Base-by-base conservation (phyloP, 2,888 invertebrate species). In the Cremastinae sp. region DNA sequence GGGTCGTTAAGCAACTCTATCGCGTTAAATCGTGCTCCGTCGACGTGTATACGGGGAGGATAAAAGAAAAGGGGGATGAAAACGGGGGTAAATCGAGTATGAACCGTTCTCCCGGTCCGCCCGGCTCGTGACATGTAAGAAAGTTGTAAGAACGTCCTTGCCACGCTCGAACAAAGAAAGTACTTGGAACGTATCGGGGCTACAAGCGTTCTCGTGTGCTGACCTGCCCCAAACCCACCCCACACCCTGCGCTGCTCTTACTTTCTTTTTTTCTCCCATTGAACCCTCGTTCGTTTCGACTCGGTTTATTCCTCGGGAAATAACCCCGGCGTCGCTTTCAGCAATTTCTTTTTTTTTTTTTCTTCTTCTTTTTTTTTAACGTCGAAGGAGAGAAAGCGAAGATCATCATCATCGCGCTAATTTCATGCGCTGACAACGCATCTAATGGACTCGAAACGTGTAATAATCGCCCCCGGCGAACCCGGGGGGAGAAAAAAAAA, bases 1-100 rank as follows among this genome's bases (percentile, higher is more conserved):
- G 53, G 71, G 66, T 61, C 64, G 74, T 70, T 70, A 70, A 65
- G 64, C 75, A 71, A 75, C 66, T 70, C 58, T 47, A 65, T 74
- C 58, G 38, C 65, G 75, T 61, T 66, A 56, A 71, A 61, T 61
- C 71, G 71, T 71, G 16, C 54, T 54, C 34, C 49, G 28, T 28
- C 2, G 5, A 28, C 28, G 28, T 5, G 28, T n/a, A n/a, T n/a
- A n/a, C n/a, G n/a, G n/a, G n/a, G n/a, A n/a, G n/a, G n/a, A n/a
- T n/a, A n/a, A n/a, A n/a, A n/a, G n/a, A n/a, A n/a, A 5, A 28
- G 14, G 12, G 14, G 8, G 61, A 22, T 8, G 43, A 45, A 22
- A 54, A 66, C 12, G 47, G 28, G 41, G 54, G 56, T 62, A 62
- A 68, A 74, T 56, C 65, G 66, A 62, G 71, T 62, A 64, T 71